A percentile compares a stretch with the other conserved stretches of the same genome.
Evolutionary conservation across 2,113 vertebrate genomes (phyloP).

Genomic region (Camelus bactrianus): DNA sequence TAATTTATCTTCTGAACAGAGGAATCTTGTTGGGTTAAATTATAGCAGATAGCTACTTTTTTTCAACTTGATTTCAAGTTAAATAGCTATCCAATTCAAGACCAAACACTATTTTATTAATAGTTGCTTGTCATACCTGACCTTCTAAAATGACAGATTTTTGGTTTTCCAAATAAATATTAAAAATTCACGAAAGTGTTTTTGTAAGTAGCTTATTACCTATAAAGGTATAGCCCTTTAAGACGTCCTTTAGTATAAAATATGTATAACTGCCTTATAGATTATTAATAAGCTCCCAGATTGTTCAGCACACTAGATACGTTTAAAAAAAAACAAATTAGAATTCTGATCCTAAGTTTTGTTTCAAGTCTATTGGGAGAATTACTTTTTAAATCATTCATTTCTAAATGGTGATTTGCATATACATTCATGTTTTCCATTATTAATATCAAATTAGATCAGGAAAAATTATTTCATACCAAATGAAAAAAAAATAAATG

Average conservation of each 20-base stretch:
- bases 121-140: slow-evolving; percentile 78
- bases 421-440: not conserved
- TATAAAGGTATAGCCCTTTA: slow-evolving; percentile 85
- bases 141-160: slow-evolving; percentile 84
- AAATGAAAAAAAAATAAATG: slow-evolving; percentile 81
- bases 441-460: not conserved
- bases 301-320: slow-evolving; percentile 70
- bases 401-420: slow-evolving; percentile 54
- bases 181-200: slow-evolving; percentile 85
- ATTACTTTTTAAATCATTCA: slow-evolving; percentile 43
- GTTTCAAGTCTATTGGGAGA: slow-evolving; percentile 5
- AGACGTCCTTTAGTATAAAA: slow-evolving; percentile 85
- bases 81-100: slow-evolving; percentile 74
- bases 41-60: slow-evolving; percentile 54
- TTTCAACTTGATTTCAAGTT: slow-evolving; percentile 71
- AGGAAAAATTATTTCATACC: not conserved
- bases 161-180: slow-evolving; percentile 83
- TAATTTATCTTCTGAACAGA: slow-evolving; percentile 64
- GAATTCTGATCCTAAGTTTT: slow-evolving; percentile 65
- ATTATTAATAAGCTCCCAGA: slow-evolving; percentile 84
- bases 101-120: slow-evolving; percentile 81
- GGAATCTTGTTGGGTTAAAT: slow-evolving; percentile 70
- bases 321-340: slow-evolving; percentile 67
- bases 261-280: slow-evolving; percentile 84
- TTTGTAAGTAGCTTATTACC: slow-evolving; percentile 84